Evolutionary conservation across 2,888 invertebrate genomes (phyloP), one percentile per base, ranked within the genome.

Genomic region (Lithosia quadra): DNA sequence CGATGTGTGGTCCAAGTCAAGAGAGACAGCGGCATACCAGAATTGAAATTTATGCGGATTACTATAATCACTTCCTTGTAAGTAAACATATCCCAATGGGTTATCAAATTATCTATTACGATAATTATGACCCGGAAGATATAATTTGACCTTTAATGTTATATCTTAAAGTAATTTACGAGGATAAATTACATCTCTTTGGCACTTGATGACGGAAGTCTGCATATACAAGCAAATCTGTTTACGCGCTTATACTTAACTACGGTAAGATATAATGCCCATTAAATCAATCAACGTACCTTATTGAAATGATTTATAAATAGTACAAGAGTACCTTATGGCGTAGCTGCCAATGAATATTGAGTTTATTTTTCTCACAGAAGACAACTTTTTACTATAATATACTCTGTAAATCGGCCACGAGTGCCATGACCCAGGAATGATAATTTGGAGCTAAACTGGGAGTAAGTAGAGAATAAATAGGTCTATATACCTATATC

Each of bases 1-100:
- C 36, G 11, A 10, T 1, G 64, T 68, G 1, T 66, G 69, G 71
- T 61, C 22, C 57, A 76, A 78, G 72, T 75, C 7, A 75, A 8
- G 10, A 61, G 10, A 49, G 24, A 24, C 22, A 49, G 57, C 34
- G 53, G 21, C 13, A 24, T 18, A n/a, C 0, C 11, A 43, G 18
- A 55, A 18, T 64, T 64, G 36, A 24, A 11, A 24, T 57, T 64
- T 39, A 57, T 22, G 39, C 10, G 28, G 13, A 39, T 13, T 34
- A 63, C 22, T 55, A n/a, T n/a, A 55, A 55, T 63, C 63, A 55
- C 34, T 63, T 63, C 53, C 63, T 53, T 18, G n/a, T 63, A 36
- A 10, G 18, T 34, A n/a, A 49, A 60, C 60, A 39, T 39, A 39
- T 10, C 24, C 39, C 22, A 22, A 18, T 55, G 13, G 22, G 34